Evolutionary conservation across 2,888 invertebrate species (phyloP).

Genomic region (Ormyrus labotus): DNA sequence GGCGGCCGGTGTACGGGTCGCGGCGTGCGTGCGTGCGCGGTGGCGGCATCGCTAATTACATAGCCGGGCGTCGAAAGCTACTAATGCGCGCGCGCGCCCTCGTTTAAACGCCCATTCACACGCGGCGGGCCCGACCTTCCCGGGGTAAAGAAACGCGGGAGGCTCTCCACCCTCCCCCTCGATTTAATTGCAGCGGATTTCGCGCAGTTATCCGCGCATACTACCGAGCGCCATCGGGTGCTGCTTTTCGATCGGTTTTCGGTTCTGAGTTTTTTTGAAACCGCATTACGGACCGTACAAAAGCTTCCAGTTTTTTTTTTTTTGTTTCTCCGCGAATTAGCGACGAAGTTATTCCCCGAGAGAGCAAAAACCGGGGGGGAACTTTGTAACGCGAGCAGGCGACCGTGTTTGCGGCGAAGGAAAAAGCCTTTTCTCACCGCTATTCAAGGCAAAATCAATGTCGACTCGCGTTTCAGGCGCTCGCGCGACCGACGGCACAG

Average conservation of each 20-base stretch:
- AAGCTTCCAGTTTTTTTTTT: conserved; percentile 26
- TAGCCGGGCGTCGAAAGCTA: conserved; percentile 58
- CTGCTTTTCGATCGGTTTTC: no score
- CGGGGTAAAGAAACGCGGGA: no score
- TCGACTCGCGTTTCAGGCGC: conserved; percentile 33
- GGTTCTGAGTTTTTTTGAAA: neutral
- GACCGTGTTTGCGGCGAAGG: neutral
- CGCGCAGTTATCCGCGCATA: no score
- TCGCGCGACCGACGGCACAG: no score
- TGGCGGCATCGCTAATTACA: conserved; percentile 70
- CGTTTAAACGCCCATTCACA: neutral
- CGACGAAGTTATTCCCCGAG: no score
- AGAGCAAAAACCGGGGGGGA: no score
- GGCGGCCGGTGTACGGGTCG: conserved; percentile 55
- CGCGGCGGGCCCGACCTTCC: no score
- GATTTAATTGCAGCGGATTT: no score
- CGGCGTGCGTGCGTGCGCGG: conserved; percentile 62
- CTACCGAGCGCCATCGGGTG: no score
- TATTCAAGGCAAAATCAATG: conserved; percentile 49
- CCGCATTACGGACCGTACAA: conserved; percentile 32
- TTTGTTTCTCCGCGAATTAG: neutral
- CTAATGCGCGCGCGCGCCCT: neutral
- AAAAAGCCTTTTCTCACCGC: conserved; percentile 12
- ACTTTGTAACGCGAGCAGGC: no score
- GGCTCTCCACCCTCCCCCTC: no score